Conservation (phyloP, 2,888 invertebrate genomes). For the Chirona hameri region DNA sequence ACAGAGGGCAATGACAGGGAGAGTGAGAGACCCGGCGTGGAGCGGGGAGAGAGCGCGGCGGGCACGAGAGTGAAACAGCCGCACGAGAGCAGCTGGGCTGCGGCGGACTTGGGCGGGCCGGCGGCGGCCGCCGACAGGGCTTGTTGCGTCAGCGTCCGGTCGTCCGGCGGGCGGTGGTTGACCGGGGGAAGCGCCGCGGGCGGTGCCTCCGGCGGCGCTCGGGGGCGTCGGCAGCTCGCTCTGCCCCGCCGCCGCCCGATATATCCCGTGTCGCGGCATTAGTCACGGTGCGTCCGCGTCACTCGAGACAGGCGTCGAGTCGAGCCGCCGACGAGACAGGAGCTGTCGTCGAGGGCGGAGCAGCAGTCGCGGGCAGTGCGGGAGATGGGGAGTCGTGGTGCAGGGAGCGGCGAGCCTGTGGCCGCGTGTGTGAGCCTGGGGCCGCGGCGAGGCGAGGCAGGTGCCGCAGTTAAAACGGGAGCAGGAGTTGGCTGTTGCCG, state of each 20-base stretch:
- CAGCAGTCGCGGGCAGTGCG: too few species aligned
- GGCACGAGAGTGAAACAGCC: background rate
- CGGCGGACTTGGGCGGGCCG: too few species aligned
- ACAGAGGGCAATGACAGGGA: conserved; percentile 6
- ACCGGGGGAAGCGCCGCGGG: background rate
- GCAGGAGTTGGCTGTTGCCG: too few species aligned
- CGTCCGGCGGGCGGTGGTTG: background rate
- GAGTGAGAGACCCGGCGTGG: conserved; percentile 3
- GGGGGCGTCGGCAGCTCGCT: background rate
- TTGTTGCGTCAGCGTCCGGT: background rate
- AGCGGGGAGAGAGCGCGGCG: background rate
- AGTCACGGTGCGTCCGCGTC: background rate
- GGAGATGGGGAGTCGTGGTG: too few species aligned
- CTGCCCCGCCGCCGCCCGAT: background rate
- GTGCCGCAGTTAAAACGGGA: too few species aligned
- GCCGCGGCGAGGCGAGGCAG: too few species aligned
- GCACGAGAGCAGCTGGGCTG: background rate
- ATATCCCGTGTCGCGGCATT: background rate
- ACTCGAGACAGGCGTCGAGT: background rate
- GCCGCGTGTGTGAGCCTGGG: too few species aligned
- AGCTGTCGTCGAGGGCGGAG: background rate
- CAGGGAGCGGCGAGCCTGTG: too few species aligned
- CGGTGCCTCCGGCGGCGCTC: background rate
- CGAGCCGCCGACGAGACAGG: background rate
- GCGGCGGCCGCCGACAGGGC: background rate